Conservation (phyloP, 2,888 invertebrate genomes). For the Mimumesa dahlbomi region DNA sequence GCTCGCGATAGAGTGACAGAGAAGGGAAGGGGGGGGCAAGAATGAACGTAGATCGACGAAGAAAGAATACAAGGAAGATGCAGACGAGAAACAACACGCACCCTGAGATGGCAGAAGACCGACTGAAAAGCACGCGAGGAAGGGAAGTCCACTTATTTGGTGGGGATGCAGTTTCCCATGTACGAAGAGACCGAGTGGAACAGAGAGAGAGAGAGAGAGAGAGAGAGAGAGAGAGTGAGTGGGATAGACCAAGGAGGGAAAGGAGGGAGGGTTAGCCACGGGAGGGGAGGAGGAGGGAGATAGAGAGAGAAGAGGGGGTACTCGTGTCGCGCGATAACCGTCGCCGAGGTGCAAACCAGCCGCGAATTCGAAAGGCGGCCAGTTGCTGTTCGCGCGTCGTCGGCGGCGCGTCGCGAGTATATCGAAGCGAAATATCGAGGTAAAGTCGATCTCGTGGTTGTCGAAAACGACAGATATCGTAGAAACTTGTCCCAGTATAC, state of each 20-base stretch:
- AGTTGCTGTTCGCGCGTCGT: conserved; percentile 77
- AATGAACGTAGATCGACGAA: no score
- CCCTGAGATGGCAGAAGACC: conserved; percentile 36
- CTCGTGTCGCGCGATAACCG: conserved; percentile 72
- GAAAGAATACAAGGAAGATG: conserved; percentile 7
- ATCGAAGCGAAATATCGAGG: conserved; percentile 36
- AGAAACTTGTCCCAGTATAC: no score
- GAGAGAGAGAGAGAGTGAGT: conserved; percentile 12
- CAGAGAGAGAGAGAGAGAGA: conserved; percentile 20
- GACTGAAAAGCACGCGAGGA: conserved; percentile 50
- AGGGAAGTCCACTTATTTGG: conserved; percentile 49
- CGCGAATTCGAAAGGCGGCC: conserved; percentile 77
- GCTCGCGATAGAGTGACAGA: not conserved
- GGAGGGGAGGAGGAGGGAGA: conserved; percentile 21
- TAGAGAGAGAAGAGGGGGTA: conserved; percentile 46
- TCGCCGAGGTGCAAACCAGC: conserved; percentile 77
- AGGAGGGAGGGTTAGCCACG: conserved; percentile 7
- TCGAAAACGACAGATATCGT: not conserved
- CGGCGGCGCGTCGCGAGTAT: conserved; percentile 64
- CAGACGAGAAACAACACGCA: conserved; percentile 25
- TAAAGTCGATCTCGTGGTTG: conserved; percentile 40
- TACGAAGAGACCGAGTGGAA: conserved; percentile 24
- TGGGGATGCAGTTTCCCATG: conserved; percentile 43
- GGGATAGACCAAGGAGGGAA: conserved; percentile 24
- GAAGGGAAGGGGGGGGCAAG: conserved; percentile 3